These are phyloP conservation scores for Typhlomys cinereus DNA, from an alignment of 2,113 vertebrate genomes.

Conservation along the genomic window DNA sequence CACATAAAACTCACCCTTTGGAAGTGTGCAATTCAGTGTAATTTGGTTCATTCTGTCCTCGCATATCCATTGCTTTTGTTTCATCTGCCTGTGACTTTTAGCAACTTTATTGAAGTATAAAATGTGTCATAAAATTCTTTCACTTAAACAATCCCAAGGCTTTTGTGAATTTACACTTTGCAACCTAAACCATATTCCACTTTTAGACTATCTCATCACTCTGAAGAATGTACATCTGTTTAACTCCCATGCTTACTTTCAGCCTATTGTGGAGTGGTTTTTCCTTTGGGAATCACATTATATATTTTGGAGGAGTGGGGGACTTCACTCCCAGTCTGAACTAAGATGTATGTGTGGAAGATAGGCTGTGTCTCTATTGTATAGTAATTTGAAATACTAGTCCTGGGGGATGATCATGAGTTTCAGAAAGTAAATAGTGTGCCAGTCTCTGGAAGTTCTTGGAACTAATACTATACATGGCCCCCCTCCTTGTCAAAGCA, in stretches of 20 bases:
- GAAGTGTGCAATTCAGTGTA: not conserved
- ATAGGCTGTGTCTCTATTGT: no score
- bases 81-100: not conserved
- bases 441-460: no score
- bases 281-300: no score
- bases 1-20: not conserved
- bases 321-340: no score
- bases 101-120: not conserved
- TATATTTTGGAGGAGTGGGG: no score
- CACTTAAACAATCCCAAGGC: not conserved
- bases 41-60: not conserved
- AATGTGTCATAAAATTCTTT: not conserved
- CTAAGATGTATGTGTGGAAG: no score
- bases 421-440: no score
- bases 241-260: no score
- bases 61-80: not conserved
- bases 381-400: no score
- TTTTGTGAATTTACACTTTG: not conserved
- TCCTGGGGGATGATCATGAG: no score
- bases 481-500: no score
- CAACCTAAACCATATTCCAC: not conserved
- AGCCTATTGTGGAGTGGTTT: not conserved
- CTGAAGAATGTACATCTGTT: not conserved
- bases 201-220: not conserved
- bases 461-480: no score